phyloP scores from a whole-genome alignment of 2,797 vertebrate genomes.

The Coracias cyanogaster region DNA sequence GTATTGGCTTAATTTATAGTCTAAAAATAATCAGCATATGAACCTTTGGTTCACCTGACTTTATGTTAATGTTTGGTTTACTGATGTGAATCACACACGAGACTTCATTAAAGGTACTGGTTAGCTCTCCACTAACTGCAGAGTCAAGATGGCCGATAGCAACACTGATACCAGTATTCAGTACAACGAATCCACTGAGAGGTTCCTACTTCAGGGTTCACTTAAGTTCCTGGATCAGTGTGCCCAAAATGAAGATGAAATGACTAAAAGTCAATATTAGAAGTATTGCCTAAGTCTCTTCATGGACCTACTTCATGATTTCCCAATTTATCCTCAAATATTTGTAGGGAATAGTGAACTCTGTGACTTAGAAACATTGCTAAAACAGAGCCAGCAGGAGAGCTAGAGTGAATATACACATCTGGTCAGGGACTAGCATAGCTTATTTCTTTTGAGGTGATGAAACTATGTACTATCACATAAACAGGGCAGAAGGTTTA shows the following conservation, averaged over 20 bases:
- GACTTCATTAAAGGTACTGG: neutral
- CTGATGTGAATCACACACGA: neutral
- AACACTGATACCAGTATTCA: neutral
- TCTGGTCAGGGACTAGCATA: neutral
- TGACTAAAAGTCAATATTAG: neutral
- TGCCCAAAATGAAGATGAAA: neutral
- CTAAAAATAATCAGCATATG: neutral
- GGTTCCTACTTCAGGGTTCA: neutral
- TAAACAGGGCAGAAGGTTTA: slow-evolving; percentile 55
- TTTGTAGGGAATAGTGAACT: slow-evolving; percentile 6
- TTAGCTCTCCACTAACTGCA: neutral
- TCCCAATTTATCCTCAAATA: slow-evolving; percentile 32
- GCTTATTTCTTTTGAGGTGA: slow-evolving; percentile 39
- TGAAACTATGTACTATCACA: slow-evolving; percentile 6
- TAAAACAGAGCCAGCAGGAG: neutral
- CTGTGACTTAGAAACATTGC: neutral
- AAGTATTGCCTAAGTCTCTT: neutral
- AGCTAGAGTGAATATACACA: neutral
- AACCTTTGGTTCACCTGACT: neutral
- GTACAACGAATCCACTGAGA: neutral
- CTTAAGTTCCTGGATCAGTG: neutral
- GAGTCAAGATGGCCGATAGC: neutral
- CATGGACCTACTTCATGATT: slow-evolving; percentile 5
- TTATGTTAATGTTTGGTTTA: neutral
- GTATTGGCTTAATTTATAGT: neutral